These are phyloP conservation scores for Globodera ellingtonae DNA, from an alignment of 1,140 invertebrate genomes.

Conservation along the genomic window DNA sequence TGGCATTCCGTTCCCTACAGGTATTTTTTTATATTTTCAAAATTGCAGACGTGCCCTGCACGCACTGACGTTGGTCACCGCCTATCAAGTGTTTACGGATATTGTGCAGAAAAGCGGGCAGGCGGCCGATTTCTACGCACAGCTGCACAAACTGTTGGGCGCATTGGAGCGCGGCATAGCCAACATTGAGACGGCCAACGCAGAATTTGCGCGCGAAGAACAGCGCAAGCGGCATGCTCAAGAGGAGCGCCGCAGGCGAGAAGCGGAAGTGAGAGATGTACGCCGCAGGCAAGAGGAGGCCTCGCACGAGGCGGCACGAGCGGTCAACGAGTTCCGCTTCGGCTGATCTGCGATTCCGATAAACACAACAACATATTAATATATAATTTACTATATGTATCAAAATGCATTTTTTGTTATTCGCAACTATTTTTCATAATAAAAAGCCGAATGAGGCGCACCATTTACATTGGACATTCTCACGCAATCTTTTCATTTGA, in stretches of 20 bases:
- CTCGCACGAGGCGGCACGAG: conserved; percentile 10
- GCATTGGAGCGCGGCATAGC: conserved; percentile 28
- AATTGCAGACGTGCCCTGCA: conserved; percentile 32
- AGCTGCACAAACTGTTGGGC: conserved; percentile 39
- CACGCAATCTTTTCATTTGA: too few relatives aligned
- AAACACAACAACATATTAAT: too few relatives aligned
- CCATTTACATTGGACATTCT: too few relatives aligned
- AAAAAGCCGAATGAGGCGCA: too few relatives aligned
- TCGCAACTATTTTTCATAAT: too few relatives aligned
- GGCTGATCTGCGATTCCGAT: neutral
- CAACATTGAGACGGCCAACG: conserved; percentile 36
- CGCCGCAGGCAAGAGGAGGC: conserved; percentile 16
- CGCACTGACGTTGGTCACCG: conserved; percentile 35
- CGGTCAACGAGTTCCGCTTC: conserved; percentile 25
- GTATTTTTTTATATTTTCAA: neutral
- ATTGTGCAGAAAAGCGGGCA: conserved; percentile 43
- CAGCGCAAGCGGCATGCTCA: conserved; percentile 17
- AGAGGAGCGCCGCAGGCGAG: neutral
- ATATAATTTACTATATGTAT: too few relatives aligned
- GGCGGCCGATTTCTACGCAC: conserved; percentile 43
- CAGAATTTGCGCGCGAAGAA: conserved; percentile 10
- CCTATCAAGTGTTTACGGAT: conserved; percentile 44
- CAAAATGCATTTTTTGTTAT: too few relatives aligned
- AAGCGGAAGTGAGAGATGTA: conserved; percentile 10
- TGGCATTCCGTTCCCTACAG: neutral